A percentile compares a stretch with the other conserved stretches of the same genome.
Evolutionary conservation across 2,113 vertebrate genomes (phyloP).

Genomic region (Manacus vitellinus): DNA sequence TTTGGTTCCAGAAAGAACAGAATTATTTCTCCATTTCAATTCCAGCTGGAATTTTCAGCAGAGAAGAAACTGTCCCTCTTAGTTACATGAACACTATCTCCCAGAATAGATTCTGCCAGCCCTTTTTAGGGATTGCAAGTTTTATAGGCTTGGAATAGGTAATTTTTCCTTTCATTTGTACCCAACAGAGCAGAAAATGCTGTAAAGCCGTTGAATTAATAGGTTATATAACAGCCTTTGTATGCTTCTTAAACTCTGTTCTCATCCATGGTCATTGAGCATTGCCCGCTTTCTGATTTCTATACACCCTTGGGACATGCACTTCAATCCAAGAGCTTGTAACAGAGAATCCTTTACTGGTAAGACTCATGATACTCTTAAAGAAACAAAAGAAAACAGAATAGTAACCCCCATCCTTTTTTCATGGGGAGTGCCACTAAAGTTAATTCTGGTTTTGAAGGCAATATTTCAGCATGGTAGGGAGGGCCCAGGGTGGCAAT

Average conservation of each 20-base stretch:
- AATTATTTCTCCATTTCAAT: background rate
- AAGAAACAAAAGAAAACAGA: background rate
- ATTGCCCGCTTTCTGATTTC: background rate
- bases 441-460: background rate
- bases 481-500: background rate
- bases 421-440: background rate
- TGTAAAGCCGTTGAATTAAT: conserved; percentile 33
- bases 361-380: background rate
- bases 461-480: background rate
- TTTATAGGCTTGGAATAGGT: conserved; percentile 39
- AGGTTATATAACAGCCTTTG: conserved; percentile 13
- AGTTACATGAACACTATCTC: background rate
- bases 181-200: conserved; percentile 47
- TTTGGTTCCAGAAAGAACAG: background rate
- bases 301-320: background rate
- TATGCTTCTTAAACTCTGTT: background rate
- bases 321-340: background rate
- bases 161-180: conserved; percentile 51
- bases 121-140: background rate
- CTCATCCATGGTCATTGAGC: background rate
- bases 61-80: background rate
- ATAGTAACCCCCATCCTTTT: fast-evolving
- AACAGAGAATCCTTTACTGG: background rate
- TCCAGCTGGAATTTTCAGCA: conserved; percentile 27
- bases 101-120: conserved; percentile 22